phyloP scores from a whole-genome alignment of 1,140 invertebrate species.

The Macrocentrus cingulum region DNA sequence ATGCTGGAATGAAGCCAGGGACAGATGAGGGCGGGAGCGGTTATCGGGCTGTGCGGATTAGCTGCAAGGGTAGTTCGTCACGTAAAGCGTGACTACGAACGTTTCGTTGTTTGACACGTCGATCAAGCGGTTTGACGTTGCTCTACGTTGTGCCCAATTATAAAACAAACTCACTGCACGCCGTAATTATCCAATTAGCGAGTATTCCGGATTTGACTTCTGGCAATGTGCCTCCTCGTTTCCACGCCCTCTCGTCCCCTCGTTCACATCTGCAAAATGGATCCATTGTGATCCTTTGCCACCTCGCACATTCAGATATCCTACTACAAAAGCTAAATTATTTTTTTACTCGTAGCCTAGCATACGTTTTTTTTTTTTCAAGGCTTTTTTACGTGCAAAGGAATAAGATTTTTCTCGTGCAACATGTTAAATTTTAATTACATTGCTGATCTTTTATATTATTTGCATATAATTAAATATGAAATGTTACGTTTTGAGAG shows the following conservation, averaged over 20 bases:
- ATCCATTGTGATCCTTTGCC: slow-evolving; percentile 13
- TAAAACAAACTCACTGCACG: slow-evolving; percentile 57
- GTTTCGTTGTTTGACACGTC: slow-evolving; percentile 59
- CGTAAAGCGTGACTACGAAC: slow-evolving; percentile 57
- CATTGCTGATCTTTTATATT: too few relatives aligned
- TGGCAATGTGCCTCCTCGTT: slow-evolving; percentile 26
- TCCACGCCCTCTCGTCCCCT: background rate
- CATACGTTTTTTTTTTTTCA: too few relatives aligned
- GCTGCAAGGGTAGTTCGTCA: slow-evolving; percentile 57
- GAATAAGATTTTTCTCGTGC: too few relatives aligned
- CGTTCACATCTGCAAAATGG: slow-evolving; percentile 7
- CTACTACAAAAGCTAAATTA: slow-evolving; percentile 6
- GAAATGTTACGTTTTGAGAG: too few relatives aligned
- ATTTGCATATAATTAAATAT: too few relatives aligned
- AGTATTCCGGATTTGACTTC: slow-evolving; percentile 37
- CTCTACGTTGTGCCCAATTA: slow-evolving; percentile 55
- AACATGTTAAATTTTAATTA: too few relatives aligned
- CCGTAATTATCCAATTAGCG: slow-evolving; percentile 60
- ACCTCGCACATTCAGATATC: slow-evolving; percentile 7
- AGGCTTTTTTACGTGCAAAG: too few relatives aligned
- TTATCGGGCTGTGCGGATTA: slow-evolving; percentile 40
- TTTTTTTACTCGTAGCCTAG: background rate
- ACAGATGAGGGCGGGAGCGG: slow-evolving; percentile 13
- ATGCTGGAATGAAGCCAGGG: background rate
- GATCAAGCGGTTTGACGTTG: slow-evolving; percentile 32